A percentile compares a stretch with the other conserved stretches of the same genome.
These are phyloP conservation scores for Colius striatus DNA, from an alignment of 2,113 vertebrate species.

Conservation along the genomic window DNA sequence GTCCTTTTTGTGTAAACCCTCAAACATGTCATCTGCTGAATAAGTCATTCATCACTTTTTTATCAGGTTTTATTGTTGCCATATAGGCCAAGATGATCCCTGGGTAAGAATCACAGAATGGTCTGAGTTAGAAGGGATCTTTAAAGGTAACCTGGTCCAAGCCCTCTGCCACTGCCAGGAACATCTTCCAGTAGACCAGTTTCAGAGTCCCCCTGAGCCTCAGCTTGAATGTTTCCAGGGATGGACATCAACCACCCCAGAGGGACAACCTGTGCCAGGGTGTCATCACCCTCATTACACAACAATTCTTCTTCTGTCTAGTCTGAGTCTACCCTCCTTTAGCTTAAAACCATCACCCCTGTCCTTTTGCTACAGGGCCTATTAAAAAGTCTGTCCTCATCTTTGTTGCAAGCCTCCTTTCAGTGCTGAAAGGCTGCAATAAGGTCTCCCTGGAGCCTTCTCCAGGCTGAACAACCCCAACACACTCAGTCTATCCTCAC, in stretches of 20 bases:
- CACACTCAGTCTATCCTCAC: too few species aligned
- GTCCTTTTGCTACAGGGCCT: neutral
- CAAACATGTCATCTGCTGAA: neutral
- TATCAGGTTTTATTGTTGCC: neutral
- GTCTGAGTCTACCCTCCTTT: neutral
- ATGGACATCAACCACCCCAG: neutral
- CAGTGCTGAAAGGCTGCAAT: neutral
- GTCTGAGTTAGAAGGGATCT: neutral
- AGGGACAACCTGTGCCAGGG: neutral
- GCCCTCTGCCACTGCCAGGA: neutral
- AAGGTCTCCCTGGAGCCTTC: rapidly evolving
- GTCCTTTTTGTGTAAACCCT: neutral
- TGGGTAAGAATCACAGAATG: neutral
- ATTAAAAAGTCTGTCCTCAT: neutral
- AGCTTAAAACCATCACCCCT: neutral
- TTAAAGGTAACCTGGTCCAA: neutral
- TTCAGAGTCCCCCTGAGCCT: rapidly evolving
- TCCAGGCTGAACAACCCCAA: neutral
- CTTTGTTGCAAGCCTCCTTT: neutral
- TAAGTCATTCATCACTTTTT: neutral
- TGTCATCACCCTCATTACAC: rapidly evolving
- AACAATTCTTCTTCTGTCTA: neutral
- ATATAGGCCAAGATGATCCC: neutral
- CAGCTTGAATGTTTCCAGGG: neutral
- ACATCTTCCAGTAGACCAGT: neutral